Percentiles rank a stretch among this genome's conserved stretches.
phyloP scores from a whole-genome alignment of 2,113 vertebrate species.

The Manacus vitellinus region DNA sequence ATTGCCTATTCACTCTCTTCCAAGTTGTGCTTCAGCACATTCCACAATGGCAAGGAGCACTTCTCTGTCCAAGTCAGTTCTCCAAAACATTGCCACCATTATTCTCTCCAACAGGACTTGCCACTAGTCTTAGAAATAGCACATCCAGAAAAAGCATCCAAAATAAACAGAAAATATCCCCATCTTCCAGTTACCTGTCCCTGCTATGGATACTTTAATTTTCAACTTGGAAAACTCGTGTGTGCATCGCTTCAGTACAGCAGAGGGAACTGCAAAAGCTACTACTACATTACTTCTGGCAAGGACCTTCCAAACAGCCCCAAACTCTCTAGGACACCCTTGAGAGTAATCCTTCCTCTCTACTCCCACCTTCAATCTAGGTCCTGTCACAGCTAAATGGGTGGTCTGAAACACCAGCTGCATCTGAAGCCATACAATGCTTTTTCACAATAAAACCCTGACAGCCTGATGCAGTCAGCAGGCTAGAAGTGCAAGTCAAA shows the following conservation, averaged over 20 bases:
- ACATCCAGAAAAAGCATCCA: neutral
- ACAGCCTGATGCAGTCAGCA: neutral
- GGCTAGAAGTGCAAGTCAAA: neutral
- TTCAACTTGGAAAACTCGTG: fast-evolving
- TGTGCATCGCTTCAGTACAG: neutral
- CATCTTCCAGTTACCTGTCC: neutral
- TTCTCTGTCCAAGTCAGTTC: neutral
- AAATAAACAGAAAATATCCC: neutral
- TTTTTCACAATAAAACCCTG: neutral
- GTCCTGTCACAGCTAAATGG: neutral
- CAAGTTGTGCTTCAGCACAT: neutral
- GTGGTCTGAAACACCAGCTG: neutral
- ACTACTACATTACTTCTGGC: neutral
- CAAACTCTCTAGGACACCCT: neutral
- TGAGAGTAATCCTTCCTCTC: neutral
- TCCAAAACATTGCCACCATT: neutral
- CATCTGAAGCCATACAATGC: neutral
- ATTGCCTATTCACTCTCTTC: neutral
- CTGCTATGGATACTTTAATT: neutral
- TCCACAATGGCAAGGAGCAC: neutral
- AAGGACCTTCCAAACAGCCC: neutral
- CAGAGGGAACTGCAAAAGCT: neutral
- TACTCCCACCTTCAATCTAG: neutral
- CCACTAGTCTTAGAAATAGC: neutral
- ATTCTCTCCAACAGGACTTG: neutral